Base-by-base conservation (phyloP, 2,888 invertebrate species). In the Aproaerema taeniolella region DNA sequence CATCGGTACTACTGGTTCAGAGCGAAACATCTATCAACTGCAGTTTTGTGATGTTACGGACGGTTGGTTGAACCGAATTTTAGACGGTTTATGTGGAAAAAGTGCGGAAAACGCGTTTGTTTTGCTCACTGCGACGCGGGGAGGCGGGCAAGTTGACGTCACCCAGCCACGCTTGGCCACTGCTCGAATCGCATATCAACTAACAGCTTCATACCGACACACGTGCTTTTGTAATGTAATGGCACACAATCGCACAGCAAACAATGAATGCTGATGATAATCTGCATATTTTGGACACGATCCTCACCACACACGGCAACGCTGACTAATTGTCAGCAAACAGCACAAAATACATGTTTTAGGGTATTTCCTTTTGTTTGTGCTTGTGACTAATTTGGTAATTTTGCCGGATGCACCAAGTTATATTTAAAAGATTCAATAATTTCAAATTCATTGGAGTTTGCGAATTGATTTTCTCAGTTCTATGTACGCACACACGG, bases 201-300 rank as follows among this genome's bases (percentile, higher is more conserved):
- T 76, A 67, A 71, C 55, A 55, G 45, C 47, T 53, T 52, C 54
- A 63, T 61, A 67, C 52, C 32, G 61, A 43, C 57, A 55, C 78
- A 72, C 72, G 69, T 72, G 72, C 65, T 76, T 77, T 76, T 75
- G n/a, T 74, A 68, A 59, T 60, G 58, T 58, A n/a, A n/a, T n/a
- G n/a, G n/a, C 59, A 53, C 52, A 55, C 53, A 66, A 69, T 67
- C 59, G 56, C 52, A 58, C 49, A 47, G 53, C 60, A 65, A 75
- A 74, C 57, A 72, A 58, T 55, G 48, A 29, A 49, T 42, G 9
- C 2, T 6, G n/a, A 8, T 15, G 16, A 5, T 10, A 49, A 45
- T 55, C 42, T 50, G 48, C 49, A 48, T 32, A 13, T 40, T 30
- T 16, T 40, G 20, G 20, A 20, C 7, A 20, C n/a, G n/a, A n/a